These are phyloP conservation scores for Charina bottae DNA, from an alignment of 2,113 vertebrate genomes.

Conservation along the genomic window DNA sequence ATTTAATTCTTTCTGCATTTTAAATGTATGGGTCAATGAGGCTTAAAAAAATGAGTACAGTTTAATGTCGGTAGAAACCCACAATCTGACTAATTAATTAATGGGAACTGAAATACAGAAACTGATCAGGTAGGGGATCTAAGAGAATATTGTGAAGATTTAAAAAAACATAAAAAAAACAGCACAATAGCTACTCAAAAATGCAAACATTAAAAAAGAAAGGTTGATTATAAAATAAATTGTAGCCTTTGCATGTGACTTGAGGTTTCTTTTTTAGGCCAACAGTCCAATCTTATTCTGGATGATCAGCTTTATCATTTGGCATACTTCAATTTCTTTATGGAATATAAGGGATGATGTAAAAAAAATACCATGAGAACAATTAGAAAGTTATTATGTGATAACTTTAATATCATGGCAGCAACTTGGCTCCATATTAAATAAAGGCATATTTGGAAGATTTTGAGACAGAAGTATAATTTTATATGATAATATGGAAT, in stretches of 20 bases:
- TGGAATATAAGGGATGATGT: neutral
- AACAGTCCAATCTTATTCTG: neutral
- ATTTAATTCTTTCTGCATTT: neutral
- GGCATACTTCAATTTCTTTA: neutral
- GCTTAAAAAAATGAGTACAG: neutral
- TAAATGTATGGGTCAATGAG: neutral
- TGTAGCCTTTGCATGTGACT: neutral
- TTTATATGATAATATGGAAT: neutral
- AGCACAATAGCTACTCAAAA: neutral
- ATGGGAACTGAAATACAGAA: neutral
- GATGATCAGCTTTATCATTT: neutral
- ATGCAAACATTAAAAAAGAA: neutral
- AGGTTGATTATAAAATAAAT: neutral
- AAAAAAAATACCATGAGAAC: neutral
- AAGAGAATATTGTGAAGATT: neutral
- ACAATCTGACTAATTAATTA: neutral
- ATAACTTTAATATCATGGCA: neutral
- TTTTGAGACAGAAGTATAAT: neutral
- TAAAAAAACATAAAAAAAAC: neutral
- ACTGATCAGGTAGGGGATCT: neutral
- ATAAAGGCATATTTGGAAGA: neutral
- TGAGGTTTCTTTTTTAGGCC: neutral
- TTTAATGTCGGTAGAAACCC: neutral
- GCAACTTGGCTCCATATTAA: neutral
- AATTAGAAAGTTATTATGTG: neutral